These are phyloP conservation scores for Pachypanchax playfairii DNA, from an alignment of 2,113 vertebrate species.

Conservation along the genomic window DNA sequence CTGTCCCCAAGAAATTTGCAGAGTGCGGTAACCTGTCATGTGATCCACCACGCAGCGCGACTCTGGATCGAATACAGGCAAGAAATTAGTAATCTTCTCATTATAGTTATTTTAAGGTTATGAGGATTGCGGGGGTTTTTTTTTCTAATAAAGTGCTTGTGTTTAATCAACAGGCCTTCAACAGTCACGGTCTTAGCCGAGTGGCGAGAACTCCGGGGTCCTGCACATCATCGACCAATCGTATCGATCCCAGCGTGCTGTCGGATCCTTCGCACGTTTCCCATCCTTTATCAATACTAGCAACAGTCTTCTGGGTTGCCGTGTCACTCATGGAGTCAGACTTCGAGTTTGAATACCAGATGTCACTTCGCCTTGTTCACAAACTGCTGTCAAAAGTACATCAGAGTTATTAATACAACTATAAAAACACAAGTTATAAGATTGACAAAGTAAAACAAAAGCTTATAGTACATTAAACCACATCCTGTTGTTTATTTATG, in stretches of 20 bases:
- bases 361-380: slow-evolving; percentile 92
- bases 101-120: too few relatives aligned
- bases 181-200: slow-evolving; percentile 87
- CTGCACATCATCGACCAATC: slow-evolving; percentile 85
- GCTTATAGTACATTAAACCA: background rate
- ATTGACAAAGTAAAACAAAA: background rate
- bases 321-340: slow-evolving; percentile 98
- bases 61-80: slow-evolving; percentile 91
- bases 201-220: slow-evolving; percentile 84
- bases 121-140: background rate
- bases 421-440: background rate
- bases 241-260: slow-evolving; percentile 85
- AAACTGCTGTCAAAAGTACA: slow-evolving; percentile 87
- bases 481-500: too few relatives aligned
- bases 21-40: slow-evolving; percentile 85
- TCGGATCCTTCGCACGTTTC: slow-evolving; percentile 90
- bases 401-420: background rate
- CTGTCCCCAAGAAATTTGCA: slow-evolving; percentile 98
- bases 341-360: slow-evolving; percentile 98
- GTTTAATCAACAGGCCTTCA: slow-evolving; percentile 86
- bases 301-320: slow-evolving; percentile 97
- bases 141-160: background rate
- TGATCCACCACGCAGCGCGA: slow-evolving; percentile 94
- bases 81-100: slow-evolving; percentile 18
- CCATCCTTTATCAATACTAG: slow-evolving; percentile 91